Percentiles rank a stretch among this genome's conserved stretches.
Evolutionary conservation across 2,888 invertebrate genomes (phyloP).

Genomic region (Allolobophora icterica): DNA sequence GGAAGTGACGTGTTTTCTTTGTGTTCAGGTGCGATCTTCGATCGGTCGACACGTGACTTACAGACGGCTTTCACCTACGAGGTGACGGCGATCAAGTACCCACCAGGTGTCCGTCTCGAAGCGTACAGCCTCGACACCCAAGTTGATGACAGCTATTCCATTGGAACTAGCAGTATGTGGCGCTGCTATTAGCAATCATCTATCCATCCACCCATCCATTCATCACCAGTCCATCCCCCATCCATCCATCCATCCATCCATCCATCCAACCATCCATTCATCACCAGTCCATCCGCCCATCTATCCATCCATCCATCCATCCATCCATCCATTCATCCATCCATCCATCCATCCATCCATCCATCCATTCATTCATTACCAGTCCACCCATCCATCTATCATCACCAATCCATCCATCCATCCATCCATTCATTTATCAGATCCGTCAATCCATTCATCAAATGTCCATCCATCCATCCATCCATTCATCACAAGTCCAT

Average conservation of each 20-base stretch:
- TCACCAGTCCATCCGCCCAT: too few species aligned
- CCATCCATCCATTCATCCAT: too few species aligned
- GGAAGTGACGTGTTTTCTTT: not conserved
- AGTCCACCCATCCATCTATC: too few species aligned
- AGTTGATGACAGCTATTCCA: slow-evolving; percentile 1
- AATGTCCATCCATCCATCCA: not conserved
- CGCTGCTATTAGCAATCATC: not conserved
- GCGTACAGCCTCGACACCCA: not conserved
- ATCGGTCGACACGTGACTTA: not conserved
- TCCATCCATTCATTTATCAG: not conserved
- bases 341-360: too few species aligned
- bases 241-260: not conserved
- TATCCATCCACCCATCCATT: not conserved
- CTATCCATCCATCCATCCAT: too few species aligned
- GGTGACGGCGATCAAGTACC: not conserved
- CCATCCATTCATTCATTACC: too few species aligned
- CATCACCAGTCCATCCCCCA: too few species aligned
- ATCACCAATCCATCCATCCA: not conserved
- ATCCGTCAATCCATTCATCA: too few species aligned
- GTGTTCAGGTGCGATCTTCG: not conserved
- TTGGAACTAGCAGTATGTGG: not conserved
- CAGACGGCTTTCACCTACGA: not conserved
- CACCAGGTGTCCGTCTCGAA: not conserved
- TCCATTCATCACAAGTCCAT: not conserved
- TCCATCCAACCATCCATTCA: too few species aligned